Conservation (phyloP, 2,113 vertebrate species). For the Petrocephalus microphthalmus region DNA sequence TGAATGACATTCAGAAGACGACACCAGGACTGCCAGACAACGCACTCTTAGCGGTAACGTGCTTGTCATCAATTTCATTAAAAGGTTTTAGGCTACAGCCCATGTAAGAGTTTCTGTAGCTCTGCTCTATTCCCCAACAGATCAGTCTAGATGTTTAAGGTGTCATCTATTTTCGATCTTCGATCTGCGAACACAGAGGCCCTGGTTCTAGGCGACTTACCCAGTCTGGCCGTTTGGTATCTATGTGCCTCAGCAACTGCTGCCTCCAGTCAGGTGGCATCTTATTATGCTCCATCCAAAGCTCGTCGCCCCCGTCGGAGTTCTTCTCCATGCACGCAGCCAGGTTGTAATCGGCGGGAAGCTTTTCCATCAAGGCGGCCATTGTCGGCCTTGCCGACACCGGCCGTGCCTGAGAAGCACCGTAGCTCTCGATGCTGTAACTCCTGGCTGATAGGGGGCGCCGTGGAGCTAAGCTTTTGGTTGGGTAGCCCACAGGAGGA, state of each 20-base stretch:
- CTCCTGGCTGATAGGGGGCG: conserved; percentile 92
- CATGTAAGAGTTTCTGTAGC: not conserved
- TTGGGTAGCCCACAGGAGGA: conserved; percentile 82
- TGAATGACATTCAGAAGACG: not conserved
- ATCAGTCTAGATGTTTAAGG: not conserved
- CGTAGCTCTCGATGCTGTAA: conserved; percentile 97
- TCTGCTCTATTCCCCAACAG: not conserved
- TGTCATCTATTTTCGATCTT: not conserved
- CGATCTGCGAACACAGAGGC: not conserved
- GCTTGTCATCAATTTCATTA: not conserved
- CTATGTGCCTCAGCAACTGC: conserved; percentile 98
- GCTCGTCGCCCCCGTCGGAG: conserved; percentile 82
- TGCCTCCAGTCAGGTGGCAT: conserved; percentile 99
- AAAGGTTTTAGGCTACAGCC: not conserved
- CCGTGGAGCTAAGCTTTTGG: conserved; percentile 91
- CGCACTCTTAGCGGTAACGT: not conserved
- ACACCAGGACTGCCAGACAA: not conserved
- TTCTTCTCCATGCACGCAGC: conserved; percentile 93
- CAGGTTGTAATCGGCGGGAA: conserved; percentile 92
- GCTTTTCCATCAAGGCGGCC: conserved; percentile 96
- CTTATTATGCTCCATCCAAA: conserved; percentile 84
- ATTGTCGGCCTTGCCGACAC: conserved; percentile 97
- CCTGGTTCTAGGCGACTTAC: conserved; percentile 63
- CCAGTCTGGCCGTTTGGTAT: conserved; percentile 97
- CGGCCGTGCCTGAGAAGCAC: conserved; percentile 90